A percentile compares a stretch with the other conserved stretches of the same genome.
Conservation (phyloP, 37 sponge, comb jelly and placozoan genomes). For the Cladorhizidae sp. region DNA sequence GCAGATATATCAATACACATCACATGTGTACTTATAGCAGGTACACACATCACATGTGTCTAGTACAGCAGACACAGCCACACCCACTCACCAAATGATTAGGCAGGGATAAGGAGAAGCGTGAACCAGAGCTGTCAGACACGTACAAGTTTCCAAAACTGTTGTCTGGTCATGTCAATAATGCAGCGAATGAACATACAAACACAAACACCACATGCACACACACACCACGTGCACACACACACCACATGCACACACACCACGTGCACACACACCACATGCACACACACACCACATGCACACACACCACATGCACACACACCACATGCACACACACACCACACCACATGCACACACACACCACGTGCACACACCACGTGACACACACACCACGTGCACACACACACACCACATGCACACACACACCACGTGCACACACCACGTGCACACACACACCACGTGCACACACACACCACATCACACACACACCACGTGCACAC, state of each 20-base stretch:
- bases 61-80: too few species aligned
- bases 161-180: neutral
- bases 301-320: neutral
- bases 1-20: neutral
- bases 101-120: constrained; percentile 57
- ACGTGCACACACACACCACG: too few species aligned
- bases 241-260: neutral
- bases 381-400: neutral
- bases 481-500: neutral
- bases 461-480: too few species aligned
- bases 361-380: too few species aligned
- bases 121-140: constrained; percentile 37
- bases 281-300: neutral
- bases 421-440: too few species aligned
- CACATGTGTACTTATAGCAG: neutral
- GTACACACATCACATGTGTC: neutral
- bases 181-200: neutral
- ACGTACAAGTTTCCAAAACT: constrained; percentile 45
- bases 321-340: neutral
- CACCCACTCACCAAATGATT: constrained; percentile 41
- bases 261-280: too few species aligned
- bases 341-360: too few species aligned
- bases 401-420: neutral
- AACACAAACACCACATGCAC: neutral
- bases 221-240: neutral